phyloP scores from a whole-genome alignment of 53 echinoderm and acorn worm species.

The Zoroaster sp. region DNA sequence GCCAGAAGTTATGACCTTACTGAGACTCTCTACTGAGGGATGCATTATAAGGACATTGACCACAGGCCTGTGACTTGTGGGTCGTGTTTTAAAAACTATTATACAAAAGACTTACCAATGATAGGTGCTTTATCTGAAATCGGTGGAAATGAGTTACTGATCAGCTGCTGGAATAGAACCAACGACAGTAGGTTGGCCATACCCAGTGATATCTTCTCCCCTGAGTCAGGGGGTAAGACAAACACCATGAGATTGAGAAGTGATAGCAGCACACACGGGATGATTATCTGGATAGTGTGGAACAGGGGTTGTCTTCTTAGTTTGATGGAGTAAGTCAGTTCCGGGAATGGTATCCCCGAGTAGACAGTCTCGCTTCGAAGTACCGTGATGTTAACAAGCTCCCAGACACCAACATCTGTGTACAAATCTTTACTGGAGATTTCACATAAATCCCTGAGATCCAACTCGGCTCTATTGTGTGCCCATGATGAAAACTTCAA shows the following conservation, averaged over 20 bases:
- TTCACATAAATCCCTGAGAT: too few species aligned
- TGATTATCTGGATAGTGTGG: constrained; percentile 20
- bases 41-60: too few species aligned
- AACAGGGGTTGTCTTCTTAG: constrained; percentile 22
- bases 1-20: too few species aligned
- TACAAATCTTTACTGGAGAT: too few species aligned
- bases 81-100: too few species aligned
- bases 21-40: too few species aligned
- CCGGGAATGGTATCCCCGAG: background rate
- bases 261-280: constrained; percentile 52
- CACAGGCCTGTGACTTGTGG: too few species aligned
- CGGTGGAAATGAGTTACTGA: constrained; percentile 31
- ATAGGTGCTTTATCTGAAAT: constrained; percentile 32
- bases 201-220: constrained; percentile 60
- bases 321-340: too few species aligned
- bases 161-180: constrained; percentile 39
- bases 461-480: background rate
- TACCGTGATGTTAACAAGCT: background rate
- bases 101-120: constrained; percentile 19
- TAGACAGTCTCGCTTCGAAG: background rate
- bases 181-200: constrained; percentile 42
- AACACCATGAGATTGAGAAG: constrained; percentile 47
- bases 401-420: constrained; percentile 30
- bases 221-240: constrained; percentile 50
- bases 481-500: constrained; percentile 25